Percentiles rank a stretch among this genome's conserved stretches.
Conservation (phyloP, 2,888 invertebrate species). For the Dione vanillae region DNA sequence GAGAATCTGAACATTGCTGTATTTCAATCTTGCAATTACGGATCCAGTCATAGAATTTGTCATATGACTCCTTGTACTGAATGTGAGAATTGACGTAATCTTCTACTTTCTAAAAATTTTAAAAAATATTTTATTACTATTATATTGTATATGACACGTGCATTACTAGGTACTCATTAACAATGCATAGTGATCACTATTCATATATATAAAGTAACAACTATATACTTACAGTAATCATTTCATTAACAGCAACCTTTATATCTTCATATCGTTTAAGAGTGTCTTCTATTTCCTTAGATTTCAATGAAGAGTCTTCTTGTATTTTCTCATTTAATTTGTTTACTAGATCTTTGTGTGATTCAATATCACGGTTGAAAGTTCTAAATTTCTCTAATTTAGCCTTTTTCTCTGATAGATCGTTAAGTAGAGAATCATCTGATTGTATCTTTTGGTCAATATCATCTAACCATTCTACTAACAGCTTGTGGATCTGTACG, state of each 20-base stretch:
- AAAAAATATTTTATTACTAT: background rate
- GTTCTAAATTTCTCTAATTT: slow-evolving; percentile 94
- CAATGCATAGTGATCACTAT: too few species aligned
- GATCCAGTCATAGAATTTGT: slow-evolving; percentile 94
- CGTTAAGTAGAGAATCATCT: slow-evolving; percentile 89
- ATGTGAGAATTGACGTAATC: slow-evolving; percentile 94
- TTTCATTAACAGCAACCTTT: slow-evolving; percentile 86
- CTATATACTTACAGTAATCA: slow-evolving; percentile 84
- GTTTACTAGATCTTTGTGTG: slow-evolving; percentile 91
- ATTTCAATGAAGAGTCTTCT: slow-evolving; percentile 87
- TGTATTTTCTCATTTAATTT: slow-evolving; percentile 89
- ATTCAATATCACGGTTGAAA: slow-evolving; percentile 91
- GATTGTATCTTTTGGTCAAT: slow-evolving; percentile 92
- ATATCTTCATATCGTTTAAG: slow-evolving; percentile 89
- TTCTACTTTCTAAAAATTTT: slow-evolving; percentile 86
- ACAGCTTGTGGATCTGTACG: slow-evolving; percentile 86
- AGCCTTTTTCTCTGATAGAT: slow-evolving; percentile 95
- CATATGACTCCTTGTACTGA: slow-evolving; percentile 92
- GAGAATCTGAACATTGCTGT: slow-evolving; percentile 93
- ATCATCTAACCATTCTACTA: slow-evolving; percentile 95
- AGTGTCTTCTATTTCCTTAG: slow-evolving; percentile 88
- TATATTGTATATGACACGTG: too few species aligned
- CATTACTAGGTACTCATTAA: too few species aligned
- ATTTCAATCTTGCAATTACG: slow-evolving; percentile 91
- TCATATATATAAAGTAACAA: background rate